Base-by-base conservation (phyloP, 2,797 vertebrate genomes). In the Sciurus carolinensis region DNA sequence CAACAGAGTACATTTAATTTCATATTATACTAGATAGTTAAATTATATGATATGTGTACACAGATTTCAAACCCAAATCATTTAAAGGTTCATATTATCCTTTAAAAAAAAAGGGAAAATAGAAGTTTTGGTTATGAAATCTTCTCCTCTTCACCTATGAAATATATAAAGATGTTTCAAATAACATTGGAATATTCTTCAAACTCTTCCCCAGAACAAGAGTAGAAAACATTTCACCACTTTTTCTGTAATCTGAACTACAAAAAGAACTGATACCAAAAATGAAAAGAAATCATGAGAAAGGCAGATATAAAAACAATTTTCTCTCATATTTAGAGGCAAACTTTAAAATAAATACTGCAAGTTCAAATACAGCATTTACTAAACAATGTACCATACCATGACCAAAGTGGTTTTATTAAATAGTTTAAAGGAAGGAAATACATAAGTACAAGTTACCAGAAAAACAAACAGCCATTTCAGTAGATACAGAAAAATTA, bases 41-140 rank as follows among this genome's bases (percentile, higher is more conserved):
- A 92, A 92, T 85, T 89, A 73, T 69, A 80, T 92, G 47, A 36
- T n/a, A 22, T 73, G 52, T 2, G 92, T 62, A 75, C 9, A 89
- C 17, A 81, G 54, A 90, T 36, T 91, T 87, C 39, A 80, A 59
- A 50, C 28, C 36, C 54, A 94, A 77, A 72, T 33, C 47, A 81
- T 67, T 91, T 54, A 42, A 94, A 2, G 0, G 3, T 84, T 91
- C 57, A 72, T 33, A 94, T 3, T 33, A 10, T 2, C n/a, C 5
- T 85, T 1, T 90, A 57, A 57, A 57, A 83, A 83, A 3, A 80
- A 69, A 15, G 47, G 14, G 13, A 13, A 87, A 76, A 50, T 54
- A 10, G 12, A 86, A 73, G 7, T 52, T 91, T 57, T 54, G 17
- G 26, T 67, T 69, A 50, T 42, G 24, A 92, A 87, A 5, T 42